phyloP scores from a whole-genome alignment of 2,797 vertebrate genomes.

The Mus minutoides region DNA sequence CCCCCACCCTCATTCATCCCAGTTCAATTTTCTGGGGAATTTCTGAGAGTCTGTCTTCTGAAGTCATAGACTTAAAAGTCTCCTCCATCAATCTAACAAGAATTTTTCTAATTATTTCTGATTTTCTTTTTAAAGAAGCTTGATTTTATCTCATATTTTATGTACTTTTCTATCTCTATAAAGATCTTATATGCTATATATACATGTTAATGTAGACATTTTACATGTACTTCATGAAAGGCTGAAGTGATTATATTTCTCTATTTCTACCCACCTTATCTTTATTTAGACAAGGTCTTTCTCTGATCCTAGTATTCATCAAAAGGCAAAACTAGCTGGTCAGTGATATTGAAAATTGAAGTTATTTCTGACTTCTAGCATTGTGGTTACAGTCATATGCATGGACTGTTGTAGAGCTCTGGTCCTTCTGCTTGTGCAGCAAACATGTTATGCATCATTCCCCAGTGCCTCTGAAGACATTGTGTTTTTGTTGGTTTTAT shows the following conservation, averaged over 20 bases:
- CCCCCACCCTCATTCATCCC: neutral
- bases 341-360: neutral
- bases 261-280: no score
- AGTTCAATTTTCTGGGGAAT: neutral
- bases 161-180: neutral
- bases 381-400: neutral
- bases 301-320: neutral
- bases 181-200: neutral
- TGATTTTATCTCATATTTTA: neutral
- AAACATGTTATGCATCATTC: neutral
- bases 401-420: neutral
- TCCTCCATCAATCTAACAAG: neutral
- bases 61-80: neutral
- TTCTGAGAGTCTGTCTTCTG: neutral
- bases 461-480: neutral
- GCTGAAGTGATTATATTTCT: neutral
- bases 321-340: neutral
- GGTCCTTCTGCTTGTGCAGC: neutral
- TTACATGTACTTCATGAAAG: neutral
- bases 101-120: neutral
- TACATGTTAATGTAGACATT: neutral
- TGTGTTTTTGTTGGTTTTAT: neutral
- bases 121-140: neutral
- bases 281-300: neutral
- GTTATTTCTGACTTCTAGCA: neutral